Percentiles rank a stretch among this genome's conserved stretches.
These are phyloP conservation scores for Drosophila trapezifrons DNA, from an alignment of 1,140 invertebrate genomes.

Conservation along the genomic window DNA sequence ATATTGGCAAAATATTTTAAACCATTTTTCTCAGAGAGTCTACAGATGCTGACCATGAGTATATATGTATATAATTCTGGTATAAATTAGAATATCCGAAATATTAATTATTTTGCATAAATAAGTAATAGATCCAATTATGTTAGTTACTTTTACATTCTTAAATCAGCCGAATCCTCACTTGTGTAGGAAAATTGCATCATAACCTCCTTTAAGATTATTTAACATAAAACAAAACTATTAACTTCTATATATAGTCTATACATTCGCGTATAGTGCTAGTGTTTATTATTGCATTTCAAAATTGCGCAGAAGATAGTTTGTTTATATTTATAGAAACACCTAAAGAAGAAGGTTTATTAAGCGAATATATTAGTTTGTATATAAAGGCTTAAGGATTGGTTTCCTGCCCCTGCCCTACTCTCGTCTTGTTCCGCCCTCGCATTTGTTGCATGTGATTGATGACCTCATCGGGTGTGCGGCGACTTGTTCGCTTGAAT, in stretches of 20 bases:
- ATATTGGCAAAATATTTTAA: too few species aligned
- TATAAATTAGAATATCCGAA: too few species aligned
- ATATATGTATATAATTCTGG: too few species aligned
- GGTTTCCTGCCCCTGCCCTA: constrained; percentile 31
- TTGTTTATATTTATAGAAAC: constrained; percentile 17
- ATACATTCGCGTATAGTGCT: not conserved
- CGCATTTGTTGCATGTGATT: constrained; percentile 67
- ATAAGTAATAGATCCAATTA: not conserved
- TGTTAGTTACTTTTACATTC: not conserved
- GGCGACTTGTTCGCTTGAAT: constrained; percentile 45
- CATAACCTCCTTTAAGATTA: too few species aligned
- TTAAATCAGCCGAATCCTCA: too few species aligned
- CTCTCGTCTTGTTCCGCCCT: constrained; percentile 31
- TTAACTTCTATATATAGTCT: not conserved
- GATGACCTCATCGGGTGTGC: constrained; percentile 73
- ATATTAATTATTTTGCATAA: too few species aligned
- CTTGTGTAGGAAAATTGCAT: too few species aligned
- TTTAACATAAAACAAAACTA: not conserved
- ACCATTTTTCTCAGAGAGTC: too few species aligned
- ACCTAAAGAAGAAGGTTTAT: not conserved
- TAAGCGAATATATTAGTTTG: constrained; percentile 3
- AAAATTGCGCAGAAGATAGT: constrained; percentile 1
- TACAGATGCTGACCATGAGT: too few species aligned
- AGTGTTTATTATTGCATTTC: not conserved
- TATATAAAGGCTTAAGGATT: constrained; percentile 41